Evolutionary conservation across 2,113 vertebrate genomes (phyloP).

Genomic region (Crotalus helleri): DNA sequence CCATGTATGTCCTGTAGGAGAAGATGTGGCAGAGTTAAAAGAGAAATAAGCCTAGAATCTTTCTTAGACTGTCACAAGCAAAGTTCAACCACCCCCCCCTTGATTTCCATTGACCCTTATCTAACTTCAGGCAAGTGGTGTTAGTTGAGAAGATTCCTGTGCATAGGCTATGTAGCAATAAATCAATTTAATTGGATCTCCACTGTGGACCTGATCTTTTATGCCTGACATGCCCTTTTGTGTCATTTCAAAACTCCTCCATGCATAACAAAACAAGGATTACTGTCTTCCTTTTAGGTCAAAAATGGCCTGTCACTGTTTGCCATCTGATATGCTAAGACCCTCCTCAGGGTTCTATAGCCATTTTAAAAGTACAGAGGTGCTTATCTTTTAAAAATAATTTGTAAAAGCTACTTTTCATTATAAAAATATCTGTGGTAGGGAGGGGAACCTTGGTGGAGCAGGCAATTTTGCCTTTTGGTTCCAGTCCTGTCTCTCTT

Average conservation of each 20-base stretch:
- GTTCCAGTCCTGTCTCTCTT: background rate
- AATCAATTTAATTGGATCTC: too few relatives aligned
- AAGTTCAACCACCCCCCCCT: too few relatives aligned
- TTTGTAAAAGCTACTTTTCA: background rate
- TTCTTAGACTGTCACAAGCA: background rate
- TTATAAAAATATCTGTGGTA: background rate
- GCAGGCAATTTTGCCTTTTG: background rate
- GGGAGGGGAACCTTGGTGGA: background rate
- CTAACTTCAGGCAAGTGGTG: too few relatives aligned
- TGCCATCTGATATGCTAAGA: too few relatives aligned
- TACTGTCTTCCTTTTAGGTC: too few relatives aligned
- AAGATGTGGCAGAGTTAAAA: background rate
- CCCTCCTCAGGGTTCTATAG: background rate
- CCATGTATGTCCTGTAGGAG: too few relatives aligned
- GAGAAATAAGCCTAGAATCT: background rate
- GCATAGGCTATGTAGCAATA: too few relatives aligned
- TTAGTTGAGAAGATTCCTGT: too few relatives aligned
- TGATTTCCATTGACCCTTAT: too few relatives aligned
- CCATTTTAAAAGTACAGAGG: background rate
- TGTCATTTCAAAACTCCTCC: background rate
- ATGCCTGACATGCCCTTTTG: background rate
- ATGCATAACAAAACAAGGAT: background rate
- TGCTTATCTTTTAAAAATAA: background rate
- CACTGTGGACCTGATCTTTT: too few relatives aligned
- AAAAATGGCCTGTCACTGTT: too few relatives aligned